Evolutionary conservation across 2,797 vertebrate species (phyloP), one percentile per base, ranked within the genome.

Genomic region (Balearica regulorum): DNA sequence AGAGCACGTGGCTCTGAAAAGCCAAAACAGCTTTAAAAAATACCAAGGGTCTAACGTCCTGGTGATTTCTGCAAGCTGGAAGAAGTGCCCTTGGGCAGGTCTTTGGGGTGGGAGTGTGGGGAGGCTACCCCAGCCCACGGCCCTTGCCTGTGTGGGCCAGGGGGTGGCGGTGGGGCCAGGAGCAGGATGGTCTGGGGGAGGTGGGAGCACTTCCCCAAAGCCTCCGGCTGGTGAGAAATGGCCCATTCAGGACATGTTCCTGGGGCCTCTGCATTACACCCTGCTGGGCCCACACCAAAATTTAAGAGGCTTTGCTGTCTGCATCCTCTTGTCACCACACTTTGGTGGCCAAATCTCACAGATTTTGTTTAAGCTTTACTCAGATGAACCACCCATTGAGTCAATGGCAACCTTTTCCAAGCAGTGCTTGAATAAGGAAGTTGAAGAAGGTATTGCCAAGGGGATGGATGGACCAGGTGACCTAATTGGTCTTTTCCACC

Each of bases 91-190:
- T 57, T 55, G 60, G 29, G 68, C 44, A 89, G 25, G 29, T 25
- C 33, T 46, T 8, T 2, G 3, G 24, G 28, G 44, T 79, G 80
- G 62, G 62, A 66, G 48, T 3, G 9, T 10, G 37, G 10, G 61
- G 41, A 79, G 41, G 29, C 64, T 39, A 33, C 24, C n/a, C 28
- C 62, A 39, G 75, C 51, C 49, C 41, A 26, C 0, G 0, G 44
- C 28, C 9, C 0, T 31, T 57, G 41, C 43, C 43, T 21, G 5
- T 9, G 8, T 11, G 53, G 37, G 31, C 76, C 58, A 7, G 2
- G 20, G 35, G n/a, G 29, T 3, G 13, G 15, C 0, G 0, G 17
- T 33, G 15, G 6, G 24, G 41, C 46, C 3, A 6, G 77, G 25
- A 94, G 25, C 2, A 9, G 62, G 39, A 41, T 3, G 10, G 8